Conservation (phyloP, 2,797 vertebrate genomes). For the Dallia pectoralis region DNA sequence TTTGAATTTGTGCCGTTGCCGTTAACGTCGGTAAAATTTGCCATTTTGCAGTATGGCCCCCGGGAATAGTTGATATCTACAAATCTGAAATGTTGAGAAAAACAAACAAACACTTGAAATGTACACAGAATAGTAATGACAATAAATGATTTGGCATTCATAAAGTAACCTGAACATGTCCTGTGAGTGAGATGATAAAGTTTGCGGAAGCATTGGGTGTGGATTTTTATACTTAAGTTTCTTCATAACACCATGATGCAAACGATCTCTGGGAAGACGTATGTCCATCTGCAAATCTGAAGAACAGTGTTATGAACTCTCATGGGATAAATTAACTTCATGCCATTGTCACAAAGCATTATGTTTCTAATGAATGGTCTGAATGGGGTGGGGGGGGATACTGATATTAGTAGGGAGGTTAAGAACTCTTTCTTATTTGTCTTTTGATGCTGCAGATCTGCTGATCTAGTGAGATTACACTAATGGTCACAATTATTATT, state of each 20-base stretch:
- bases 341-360: slow-evolving; percentile 35
- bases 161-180: slow-evolving; percentile 19
- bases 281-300: neutral
- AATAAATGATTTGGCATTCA: neutral
- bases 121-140: neutral
- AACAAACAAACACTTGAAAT: neutral
- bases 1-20: slow-evolving; percentile 50
- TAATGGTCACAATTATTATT: too few relatives aligned
- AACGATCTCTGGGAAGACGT: slow-evolving; percentile 9
- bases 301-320: slow-evolving; percentile 32
- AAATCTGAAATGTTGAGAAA: slow-evolving; percentile 30
- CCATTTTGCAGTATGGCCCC: slow-evolving; percentile 53
- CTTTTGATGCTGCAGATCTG: too few relatives aligned
- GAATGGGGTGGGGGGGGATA: too few relatives aligned
- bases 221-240: slow-evolving; percentile 26
- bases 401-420: too few relatives aligned
- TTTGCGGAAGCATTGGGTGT: neutral
- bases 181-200: neutral
- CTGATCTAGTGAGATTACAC: too few relatives aligned
- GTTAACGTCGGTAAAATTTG: slow-evolving; percentile 57
- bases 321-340: slow-evolving; percentile 46
- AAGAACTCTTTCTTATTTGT: too few relatives aligned
- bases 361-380: slow-evolving; percentile 34
- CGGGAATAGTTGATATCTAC: neutral
- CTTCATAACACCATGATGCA: neutral